Conservation (phyloP, 2,113 vertebrate genomes). For the Indicator indicator region DNA sequence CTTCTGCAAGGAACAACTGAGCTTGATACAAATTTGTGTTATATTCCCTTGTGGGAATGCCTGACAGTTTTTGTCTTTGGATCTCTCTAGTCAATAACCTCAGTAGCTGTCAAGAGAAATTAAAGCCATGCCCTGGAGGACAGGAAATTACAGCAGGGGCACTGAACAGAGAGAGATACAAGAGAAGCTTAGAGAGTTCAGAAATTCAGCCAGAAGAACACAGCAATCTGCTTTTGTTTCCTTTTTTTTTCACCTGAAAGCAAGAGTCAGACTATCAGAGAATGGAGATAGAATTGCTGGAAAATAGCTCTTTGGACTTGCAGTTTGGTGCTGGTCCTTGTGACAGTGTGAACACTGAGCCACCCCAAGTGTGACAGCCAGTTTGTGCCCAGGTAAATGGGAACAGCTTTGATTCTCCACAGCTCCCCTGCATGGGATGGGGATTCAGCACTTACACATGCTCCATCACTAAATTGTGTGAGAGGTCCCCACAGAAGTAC, state of each 20-base stretch:
- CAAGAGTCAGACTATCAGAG: not conserved
- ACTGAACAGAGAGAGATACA: not conserved
- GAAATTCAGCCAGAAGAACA: not conserved
- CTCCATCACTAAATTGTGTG: not conserved
- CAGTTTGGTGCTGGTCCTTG: not conserved
- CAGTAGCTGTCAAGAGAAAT: constrained; percentile 19
- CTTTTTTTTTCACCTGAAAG: not conserved
- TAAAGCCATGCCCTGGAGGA: constrained; percentile 1
- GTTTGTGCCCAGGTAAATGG: not conserved
- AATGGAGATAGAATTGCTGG: not conserved
- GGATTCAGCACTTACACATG: not conserved
- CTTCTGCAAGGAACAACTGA: not conserved
- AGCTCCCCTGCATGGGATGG: not conserved
- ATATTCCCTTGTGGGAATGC: not conserved
- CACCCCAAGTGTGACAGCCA: not conserved
- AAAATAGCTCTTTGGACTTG: not conserved
- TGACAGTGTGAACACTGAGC: not conserved
- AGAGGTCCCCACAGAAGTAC: not conserved
- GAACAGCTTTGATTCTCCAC: not conserved
- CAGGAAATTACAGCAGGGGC: constrained; percentile 4
- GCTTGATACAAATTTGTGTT: not conserved
- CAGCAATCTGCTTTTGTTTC: not conserved
- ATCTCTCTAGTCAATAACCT: constrained; percentile 25
- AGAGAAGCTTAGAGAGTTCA: not conserved
- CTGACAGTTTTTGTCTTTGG: not conserved